Conservation (phyloP, 2,797 vertebrate genomes). For the Lepus oiostolus region DNA sequence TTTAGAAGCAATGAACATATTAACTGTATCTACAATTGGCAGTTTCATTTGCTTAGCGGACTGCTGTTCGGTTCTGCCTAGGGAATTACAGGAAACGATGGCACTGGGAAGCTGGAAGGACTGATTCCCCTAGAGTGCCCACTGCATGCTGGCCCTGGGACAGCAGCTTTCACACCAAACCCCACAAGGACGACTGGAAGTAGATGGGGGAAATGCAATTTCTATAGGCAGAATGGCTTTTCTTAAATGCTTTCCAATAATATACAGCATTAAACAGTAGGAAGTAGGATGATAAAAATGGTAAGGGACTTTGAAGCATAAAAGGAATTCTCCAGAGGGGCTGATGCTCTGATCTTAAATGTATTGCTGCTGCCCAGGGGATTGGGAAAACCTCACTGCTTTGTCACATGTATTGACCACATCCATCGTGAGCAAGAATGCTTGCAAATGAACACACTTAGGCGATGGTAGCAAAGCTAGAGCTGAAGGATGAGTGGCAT, state of each 20-base stretch:
- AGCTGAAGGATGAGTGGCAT: neutral
- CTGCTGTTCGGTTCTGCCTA: neutral
- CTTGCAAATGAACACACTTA: constrained; percentile 1
- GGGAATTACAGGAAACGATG: neutral
- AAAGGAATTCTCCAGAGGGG: neutral
- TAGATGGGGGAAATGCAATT: constrained; percentile 5
- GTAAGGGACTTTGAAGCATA: neutral
- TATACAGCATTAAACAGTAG: neutral
- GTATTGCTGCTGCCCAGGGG: neutral
- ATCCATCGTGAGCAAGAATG: neutral
- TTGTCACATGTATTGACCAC: neutral
- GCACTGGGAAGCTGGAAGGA: neutral
- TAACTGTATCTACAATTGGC: neutral
- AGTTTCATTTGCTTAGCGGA: neutral
- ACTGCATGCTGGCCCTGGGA: neutral
- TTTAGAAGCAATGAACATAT: neutral
- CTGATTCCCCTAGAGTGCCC: neutral
- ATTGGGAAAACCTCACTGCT: neutral
- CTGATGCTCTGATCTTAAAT: neutral
- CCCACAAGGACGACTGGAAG: neutral
- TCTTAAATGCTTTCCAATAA: constrained; percentile 40
- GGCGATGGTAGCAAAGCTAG: neutral
- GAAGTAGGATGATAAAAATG: neutral
- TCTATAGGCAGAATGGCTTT: constrained; percentile 9
- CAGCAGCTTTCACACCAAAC: constrained; percentile 3